Evolutionary conservation across 2,888 invertebrate species (phyloP).

Genomic region (Stenoptilia bipunctidactyla): DNA sequence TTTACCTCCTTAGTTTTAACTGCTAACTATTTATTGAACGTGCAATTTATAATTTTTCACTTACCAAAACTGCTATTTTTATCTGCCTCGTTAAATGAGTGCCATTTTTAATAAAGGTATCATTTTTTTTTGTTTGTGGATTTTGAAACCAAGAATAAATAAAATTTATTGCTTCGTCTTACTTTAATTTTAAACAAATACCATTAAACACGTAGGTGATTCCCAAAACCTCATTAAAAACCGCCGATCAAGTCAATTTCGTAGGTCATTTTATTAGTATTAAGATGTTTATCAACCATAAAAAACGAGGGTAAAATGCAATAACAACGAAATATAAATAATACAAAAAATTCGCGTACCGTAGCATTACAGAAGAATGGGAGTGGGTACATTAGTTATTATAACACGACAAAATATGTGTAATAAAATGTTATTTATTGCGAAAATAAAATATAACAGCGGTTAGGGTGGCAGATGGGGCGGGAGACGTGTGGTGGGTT

Average conservation of each 20-base stretch:
- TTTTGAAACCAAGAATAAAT: no score
- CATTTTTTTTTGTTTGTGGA: no score
- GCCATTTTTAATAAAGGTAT: no score
- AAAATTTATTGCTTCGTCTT: no score
- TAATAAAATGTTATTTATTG: conserved; percentile 71
- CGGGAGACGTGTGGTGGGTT: conserved; percentile 28
- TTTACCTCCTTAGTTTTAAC: no score
- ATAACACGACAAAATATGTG: conserved; percentile 73
- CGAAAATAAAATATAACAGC: conserved; percentile 70
- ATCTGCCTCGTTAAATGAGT: no score
- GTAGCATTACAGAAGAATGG: conserved; percentile 67
- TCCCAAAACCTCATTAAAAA: neutral
- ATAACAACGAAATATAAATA: conserved; percentile 55
- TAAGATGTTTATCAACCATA: conserved; percentile 10
- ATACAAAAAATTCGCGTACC: conserved; percentile 54
- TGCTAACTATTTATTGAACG: no score
- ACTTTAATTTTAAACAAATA: no score
- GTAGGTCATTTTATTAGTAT: neutral
- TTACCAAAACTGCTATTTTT: no score
- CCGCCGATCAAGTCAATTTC: neutral
- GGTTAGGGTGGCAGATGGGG: conserved; percentile 69
- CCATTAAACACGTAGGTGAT: no score
- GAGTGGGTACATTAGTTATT: conserved; percentile 71
- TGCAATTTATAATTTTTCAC: no score
- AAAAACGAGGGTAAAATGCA: conserved; percentile 33